Evolutionary conservation across 2,113 vertebrate species (phyloP), one percentile per base, ranked within the genome.

Genomic region (Pluvialis apricaria): DNA sequence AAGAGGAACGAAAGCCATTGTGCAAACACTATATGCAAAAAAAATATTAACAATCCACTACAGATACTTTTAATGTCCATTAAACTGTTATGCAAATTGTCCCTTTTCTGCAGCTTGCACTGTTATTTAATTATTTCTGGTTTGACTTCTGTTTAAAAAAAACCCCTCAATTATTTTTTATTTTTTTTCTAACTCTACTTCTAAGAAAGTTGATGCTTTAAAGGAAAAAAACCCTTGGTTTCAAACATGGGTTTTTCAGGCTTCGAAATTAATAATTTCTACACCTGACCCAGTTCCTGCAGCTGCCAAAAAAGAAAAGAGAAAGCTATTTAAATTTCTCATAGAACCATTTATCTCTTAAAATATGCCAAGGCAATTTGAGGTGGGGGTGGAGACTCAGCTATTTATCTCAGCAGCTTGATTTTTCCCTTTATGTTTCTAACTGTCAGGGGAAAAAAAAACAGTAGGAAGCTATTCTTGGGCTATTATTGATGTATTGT

Each of bases 241-340:
- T 98, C 90, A 97, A 97, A 95, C 90, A 96, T 91, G 78, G 91
- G 58, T 85, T 97, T 98, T 98, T 97, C 95, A 98, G 97, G 95
- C 97, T 96, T 97, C 81, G 6, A 97, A 98, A 98, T 98, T 98
- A 98, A 98, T 98, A 97, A 98, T 97, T 98, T 96, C 96, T 97
- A 98, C 94, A 97, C 96, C 96, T 98, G 98, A 98, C 98, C 98
- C 95, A 98, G 94, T 98, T 98, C 94, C 95, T 95, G 92, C 96
- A 94, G 81, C 96, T 97, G 95, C 97, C 97, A 98, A 97, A 97
- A 97, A 96, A 81, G 94, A 97, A 97, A 98, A 97, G 92, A 96
- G 94, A 98, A 97, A 97, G 86, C 96, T 97, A 95, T 97, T 97
- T 98, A 97, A 97, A 97, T 97, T 98, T 97, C 94, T 88, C 93